Evolutionary conservation across 2,797 vertebrate genomes (phyloP).

Genomic region (Dermochelys coriacea): DNA sequence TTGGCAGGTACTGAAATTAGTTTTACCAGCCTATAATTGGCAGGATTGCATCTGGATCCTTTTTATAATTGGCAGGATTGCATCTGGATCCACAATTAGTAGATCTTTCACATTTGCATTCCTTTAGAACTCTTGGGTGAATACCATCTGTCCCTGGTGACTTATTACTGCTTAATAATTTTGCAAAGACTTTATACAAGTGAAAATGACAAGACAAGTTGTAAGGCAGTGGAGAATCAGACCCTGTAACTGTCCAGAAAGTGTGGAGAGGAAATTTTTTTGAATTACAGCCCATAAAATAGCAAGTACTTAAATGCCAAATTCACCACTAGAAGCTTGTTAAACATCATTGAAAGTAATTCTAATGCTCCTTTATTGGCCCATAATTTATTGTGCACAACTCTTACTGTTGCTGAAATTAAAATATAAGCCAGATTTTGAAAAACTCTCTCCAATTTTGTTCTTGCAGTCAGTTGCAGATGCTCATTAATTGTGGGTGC

Average conservation of each 20-base stretch:
- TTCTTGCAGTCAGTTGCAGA: neutral
- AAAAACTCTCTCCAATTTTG: neutral
- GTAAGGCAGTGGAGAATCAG: neutral
- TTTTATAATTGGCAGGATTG: neutral
- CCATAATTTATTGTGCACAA: neutral
- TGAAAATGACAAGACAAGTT: fast-evolving
- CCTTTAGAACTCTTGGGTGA: neutral
- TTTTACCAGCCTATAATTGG: too few species aligned
- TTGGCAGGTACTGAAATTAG: too few species aligned
- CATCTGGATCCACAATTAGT: neutral
- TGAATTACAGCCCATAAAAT: neutral
- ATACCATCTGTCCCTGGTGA: neutral
- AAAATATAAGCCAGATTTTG: neutral
- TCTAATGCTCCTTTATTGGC: neutral
- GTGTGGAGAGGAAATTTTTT: neutral
- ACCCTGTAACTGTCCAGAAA: neutral
- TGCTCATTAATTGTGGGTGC: neutral
- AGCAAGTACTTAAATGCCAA: neutral
- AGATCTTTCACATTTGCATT: neutral
- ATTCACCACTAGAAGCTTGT: neutral
- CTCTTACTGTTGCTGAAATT: neutral
- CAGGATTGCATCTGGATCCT: neutral
- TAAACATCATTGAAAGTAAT: neutral
- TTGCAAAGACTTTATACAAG: neutral
- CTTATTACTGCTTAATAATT: neutral